Base-by-base conservation (phyloP, 2,888 invertebrate species). In the Zygogramma bicolorata region DNA sequence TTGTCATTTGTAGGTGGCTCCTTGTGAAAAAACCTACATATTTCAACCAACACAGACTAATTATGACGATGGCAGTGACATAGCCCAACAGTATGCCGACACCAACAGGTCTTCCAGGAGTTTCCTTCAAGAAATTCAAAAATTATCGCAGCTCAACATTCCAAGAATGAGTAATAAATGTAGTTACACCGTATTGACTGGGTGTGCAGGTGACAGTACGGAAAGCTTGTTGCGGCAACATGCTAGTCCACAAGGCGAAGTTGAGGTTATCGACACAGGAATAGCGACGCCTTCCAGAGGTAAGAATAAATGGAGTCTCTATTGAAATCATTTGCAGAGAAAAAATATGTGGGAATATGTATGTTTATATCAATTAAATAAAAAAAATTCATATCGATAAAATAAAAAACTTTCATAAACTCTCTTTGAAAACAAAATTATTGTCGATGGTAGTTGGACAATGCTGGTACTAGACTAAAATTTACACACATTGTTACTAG, bases 61-160 rank as follows among this genome's bases (percentile, higher is more conserved):
- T 79, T 88, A 88, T 75, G 85, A 82, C 18, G 88, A 88, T 74
- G 88, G 88, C 25, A 82, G 83, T 65, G 86, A 85, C 38, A 72
- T 83, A 62, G 80, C 83, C 0, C 81, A 82, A 62, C 84, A 84
- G 70, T 81, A 81, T 62, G 78, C 84, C 31, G 82, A 83, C 60
- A 80, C 76, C 2, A 79, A 79, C 40, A 72, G 85, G 3, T 81
- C 87, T 46, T 85, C 88, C 49, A 84, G 86, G 61, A 86, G 88
- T 67, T 82, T 85, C 62, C 77, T 85, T 5, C 84, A 84, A 69
- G 93, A 93, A 85, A 92, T 94, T 74, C 90, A 92, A 27, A 92
- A 92, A 83, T 86, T 94, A n/a, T 93, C 93, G 2, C 91, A 93
- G 79, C 89, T 93, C 80, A 93, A 92, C 85, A 87, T 93, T 67